Evolutionary conservation across 2,797 vertebrate genomes (phyloP).

Genomic region (Microcaecilia unicolor): DNA sequence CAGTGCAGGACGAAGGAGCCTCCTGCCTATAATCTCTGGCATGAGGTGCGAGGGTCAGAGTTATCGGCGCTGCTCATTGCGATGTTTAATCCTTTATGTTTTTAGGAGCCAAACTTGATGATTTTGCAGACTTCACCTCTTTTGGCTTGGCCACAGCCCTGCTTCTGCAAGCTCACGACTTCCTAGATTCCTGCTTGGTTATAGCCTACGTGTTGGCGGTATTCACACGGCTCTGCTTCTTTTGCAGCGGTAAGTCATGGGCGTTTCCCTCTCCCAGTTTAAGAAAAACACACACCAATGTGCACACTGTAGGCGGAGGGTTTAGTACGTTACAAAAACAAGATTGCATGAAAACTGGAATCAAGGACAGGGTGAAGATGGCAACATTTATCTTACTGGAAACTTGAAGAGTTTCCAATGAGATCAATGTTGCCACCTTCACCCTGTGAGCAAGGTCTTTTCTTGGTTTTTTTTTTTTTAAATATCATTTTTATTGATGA

Average conservation of each 20-base stretch:
- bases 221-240: conserved; percentile 80
- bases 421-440: no score
- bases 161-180: conserved; percentile 62
- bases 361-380: no score
- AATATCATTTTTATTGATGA: no score
- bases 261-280: no score
- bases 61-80: neutral
- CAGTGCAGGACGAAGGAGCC: neutral
- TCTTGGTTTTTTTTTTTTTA: no score
- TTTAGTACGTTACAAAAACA: no score
- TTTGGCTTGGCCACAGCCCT: conserved; percentile 83
- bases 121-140: conserved; percentile 86
- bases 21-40: neutral
- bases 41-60: neutral
- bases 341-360: no score
- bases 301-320: no score
- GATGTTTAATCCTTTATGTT: neutral
- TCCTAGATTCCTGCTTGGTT: conserved; percentile 70
- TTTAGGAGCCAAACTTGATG: conserved; percentile 80
- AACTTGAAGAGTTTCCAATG: no score
- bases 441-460: no score
- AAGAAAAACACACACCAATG: no score
- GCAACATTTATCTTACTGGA: no score
- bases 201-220: conserved; percentile 73
- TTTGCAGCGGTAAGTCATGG: conserved; percentile 64